Evolutionary conservation across 2,113 vertebrate species (phyloP).

Genomic region (Neodon shergylaensis): DNA sequence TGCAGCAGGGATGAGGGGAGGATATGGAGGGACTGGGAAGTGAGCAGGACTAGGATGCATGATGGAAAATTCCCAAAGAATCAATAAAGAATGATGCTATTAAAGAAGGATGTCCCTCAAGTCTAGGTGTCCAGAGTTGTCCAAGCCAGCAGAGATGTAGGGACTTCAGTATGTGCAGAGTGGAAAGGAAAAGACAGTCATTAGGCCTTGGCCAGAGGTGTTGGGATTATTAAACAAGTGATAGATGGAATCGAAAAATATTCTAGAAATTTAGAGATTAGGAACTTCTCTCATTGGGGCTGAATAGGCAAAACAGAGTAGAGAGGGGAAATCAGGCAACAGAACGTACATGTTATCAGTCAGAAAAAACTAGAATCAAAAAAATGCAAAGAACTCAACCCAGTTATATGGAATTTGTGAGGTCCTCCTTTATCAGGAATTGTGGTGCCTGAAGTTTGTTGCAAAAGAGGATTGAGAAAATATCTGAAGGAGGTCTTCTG

Average conservation of each 20-base stretch:
- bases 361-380: background rate
- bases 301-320: background rate
- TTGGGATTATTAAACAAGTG: background rate
- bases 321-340: background rate
- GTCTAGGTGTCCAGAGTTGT: background rate
- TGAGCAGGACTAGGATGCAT: too few relatives aligned
- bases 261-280: background rate
- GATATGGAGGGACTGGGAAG: too few relatives aligned
- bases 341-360: background rate
- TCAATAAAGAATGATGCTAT: background rate
- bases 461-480: background rate
- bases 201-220: background rate
- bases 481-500: background rate
- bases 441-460: background rate
- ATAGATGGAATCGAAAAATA: background rate
- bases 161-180: background rate
- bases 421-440: background rate
- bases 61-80: background rate
- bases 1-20: too few relatives aligned
- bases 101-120: background rate
- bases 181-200: background rate
- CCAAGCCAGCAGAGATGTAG: background rate
- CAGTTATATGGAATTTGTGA: background rate
- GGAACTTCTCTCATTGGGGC: background rate
- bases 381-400: background rate